Percentiles rank a stretch among this genome's conserved stretches.
phyloP scores from a whole-genome alignment of 2,113 vertebrate genomes.

The Tricholaema leucomelas region DNA sequence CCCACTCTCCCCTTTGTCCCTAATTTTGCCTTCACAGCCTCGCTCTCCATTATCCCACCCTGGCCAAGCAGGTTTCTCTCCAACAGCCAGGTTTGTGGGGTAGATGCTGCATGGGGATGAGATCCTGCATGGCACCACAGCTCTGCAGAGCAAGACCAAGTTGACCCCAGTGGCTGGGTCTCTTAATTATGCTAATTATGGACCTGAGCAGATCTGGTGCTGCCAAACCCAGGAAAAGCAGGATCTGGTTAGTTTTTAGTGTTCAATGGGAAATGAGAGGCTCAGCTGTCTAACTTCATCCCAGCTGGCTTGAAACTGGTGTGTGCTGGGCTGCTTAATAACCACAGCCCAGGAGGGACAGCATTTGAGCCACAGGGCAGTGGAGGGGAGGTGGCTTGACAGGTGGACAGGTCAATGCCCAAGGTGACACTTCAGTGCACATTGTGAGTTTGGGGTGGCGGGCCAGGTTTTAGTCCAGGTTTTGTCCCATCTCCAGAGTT shows the following conservation, averaged over 20 bases:
- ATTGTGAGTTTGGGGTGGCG: rapidly evolving
- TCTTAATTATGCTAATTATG: not conserved
- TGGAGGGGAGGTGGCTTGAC: not conserved
- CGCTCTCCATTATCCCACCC: rapidly evolving
- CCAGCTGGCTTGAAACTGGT: not conserved
- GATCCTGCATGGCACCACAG: rapidly evolving
- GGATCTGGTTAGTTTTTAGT: not conserved
- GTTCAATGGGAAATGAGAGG: not conserved
- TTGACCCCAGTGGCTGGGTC: too few species aligned
- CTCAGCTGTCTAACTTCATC: not conserved
- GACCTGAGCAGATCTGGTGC: not conserved
- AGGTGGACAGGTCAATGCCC: not conserved
- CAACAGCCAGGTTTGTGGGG: not conserved
- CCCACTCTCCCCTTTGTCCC: not conserved
- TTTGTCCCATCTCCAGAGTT: not conserved
- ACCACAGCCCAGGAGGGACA: not conserved
- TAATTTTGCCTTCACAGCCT: not conserved
- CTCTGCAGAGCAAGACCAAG: not conserved
- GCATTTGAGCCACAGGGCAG: not conserved
- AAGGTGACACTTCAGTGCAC: not conserved
- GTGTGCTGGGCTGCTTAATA: not conserved
- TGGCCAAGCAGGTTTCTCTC: rapidly evolving
- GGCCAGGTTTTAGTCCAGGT: too few species aligned
- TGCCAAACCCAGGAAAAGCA: rapidly evolving
- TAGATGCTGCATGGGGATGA: not conserved